Conservation (phyloP, 2,797 vertebrate genomes). For the Brotogeris chrysoptera region DNA sequence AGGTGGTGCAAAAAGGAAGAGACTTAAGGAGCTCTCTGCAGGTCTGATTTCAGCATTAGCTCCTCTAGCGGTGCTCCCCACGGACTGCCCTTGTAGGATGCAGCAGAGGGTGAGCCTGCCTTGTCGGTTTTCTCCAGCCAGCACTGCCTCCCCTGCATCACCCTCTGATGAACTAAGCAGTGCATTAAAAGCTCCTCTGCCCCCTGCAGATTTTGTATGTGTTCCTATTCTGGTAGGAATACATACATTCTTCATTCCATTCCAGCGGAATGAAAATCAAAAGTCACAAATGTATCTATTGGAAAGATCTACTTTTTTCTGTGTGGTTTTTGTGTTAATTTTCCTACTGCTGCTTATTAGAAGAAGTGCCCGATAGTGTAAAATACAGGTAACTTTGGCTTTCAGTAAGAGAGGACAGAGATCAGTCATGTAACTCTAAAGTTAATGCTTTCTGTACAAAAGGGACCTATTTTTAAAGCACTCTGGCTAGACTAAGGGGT, state of each 20-base stretch:
- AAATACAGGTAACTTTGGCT: neutral
- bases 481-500: neutral
- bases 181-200: neutral
- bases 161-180: neutral
- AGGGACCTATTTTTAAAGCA: neutral
- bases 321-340: neutral
- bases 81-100: neutral
- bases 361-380: neutral
- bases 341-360: neutral
- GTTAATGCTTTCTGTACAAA: neutral
- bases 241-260: neutral
- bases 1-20: neutral
- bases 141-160: neutral
- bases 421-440: neutral
- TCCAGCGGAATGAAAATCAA: neutral
- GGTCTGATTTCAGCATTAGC: neutral
- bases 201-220: neutral
- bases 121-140: neutral
- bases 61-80: neutral
- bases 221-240: neutral
- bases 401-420: neutral
- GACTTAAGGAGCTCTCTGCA: neutral
- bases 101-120: neutral
- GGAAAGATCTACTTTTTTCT: neutral
- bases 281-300: neutral